These are phyloP conservation scores for Otus sunia DNA, from an alignment of 2,113 vertebrate species.

Conservation along the genomic window DNA sequence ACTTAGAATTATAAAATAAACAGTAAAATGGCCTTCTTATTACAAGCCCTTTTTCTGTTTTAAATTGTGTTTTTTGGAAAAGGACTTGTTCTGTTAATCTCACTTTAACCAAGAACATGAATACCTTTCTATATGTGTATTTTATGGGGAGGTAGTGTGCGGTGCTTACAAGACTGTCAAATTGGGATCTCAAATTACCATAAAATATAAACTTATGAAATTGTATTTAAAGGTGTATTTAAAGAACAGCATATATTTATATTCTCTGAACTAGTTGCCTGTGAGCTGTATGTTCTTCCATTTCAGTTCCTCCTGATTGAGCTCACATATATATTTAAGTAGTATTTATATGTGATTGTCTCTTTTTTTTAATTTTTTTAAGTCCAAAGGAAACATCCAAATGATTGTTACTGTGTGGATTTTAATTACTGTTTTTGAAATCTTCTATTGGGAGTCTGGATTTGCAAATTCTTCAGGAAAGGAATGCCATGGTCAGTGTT, in stretches of 20 bases:
- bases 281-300: neutral
- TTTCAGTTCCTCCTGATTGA: neutral
- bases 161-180: neutral
- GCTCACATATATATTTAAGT: neutral
- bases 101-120: neutral
- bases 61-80: neutral
- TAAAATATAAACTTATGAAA: neutral
- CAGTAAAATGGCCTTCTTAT: neutral
- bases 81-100: neutral
- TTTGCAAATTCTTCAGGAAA: neutral
- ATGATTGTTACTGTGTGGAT: neutral
- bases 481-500: neutral
- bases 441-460: neutral
- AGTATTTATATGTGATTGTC: neutral
- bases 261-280: neutral
- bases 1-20: slow-evolving; percentile 40
- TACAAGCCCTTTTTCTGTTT: neutral
- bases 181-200: neutral
- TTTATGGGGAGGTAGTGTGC: neutral
- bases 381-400: neutral
- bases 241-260: neutral
- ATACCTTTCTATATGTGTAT: neutral
- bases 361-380: neutral
- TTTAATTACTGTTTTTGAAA: slow-evolving; percentile 34
- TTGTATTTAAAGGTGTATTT: neutral